Percentiles rank a stretch among this genome's conserved stretches.
These are phyloP conservation scores for Hofmannophila pseudospretella DNA, from an alignment of 2,888 invertebrate genomes.

Conservation along the genomic window DNA sequence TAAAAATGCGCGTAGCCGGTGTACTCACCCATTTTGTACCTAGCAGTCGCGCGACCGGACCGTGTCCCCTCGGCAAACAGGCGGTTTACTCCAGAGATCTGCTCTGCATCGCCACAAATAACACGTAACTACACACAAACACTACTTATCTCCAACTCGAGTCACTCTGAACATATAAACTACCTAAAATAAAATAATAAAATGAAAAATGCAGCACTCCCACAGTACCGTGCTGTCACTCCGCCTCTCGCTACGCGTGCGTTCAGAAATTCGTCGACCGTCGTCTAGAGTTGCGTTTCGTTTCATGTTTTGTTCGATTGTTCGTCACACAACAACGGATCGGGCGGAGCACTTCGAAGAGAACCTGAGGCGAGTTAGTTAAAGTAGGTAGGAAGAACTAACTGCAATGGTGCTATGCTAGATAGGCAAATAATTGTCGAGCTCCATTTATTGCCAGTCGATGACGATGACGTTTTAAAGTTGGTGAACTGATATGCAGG, in stretches of 20 bases:
- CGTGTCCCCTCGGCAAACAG: conserved; percentile 26
- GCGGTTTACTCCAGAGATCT: conserved; percentile 30
- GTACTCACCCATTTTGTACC: conserved; percentile 70
- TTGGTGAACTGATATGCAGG: too few relatives aligned
- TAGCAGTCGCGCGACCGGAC: conserved; percentile 25
- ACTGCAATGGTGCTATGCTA: too few relatives aligned
- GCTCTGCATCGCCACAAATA: conserved; percentile 48
- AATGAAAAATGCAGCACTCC: conserved; percentile 15
- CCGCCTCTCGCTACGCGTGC: conserved; percentile 29
- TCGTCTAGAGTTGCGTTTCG: conserved; percentile 12
- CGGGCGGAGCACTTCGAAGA: too few relatives aligned
- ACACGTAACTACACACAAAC: conserved; percentile 38
- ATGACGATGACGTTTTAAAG: too few relatives aligned
- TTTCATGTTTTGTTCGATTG: conserved; percentile 5
- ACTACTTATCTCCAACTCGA: conserved; percentile 23
- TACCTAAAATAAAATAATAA: conserved; percentile 17
- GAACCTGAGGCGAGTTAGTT: too few relatives aligned
- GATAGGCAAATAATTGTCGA: too few relatives aligned
- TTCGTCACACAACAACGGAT: too few relatives aligned
- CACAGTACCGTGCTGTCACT: conserved; percentile 31
- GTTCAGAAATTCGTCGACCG: conserved; percentile 32
- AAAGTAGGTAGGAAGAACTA: too few relatives aligned
- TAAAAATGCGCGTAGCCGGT: conserved; percentile 38
- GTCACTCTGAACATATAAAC: conserved; percentile 21
- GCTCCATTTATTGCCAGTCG: too few relatives aligned